Evolutionary conservation across 2,113 vertebrate species (phyloP).

Genomic region (Cochlearius cochlearius): DNA sequence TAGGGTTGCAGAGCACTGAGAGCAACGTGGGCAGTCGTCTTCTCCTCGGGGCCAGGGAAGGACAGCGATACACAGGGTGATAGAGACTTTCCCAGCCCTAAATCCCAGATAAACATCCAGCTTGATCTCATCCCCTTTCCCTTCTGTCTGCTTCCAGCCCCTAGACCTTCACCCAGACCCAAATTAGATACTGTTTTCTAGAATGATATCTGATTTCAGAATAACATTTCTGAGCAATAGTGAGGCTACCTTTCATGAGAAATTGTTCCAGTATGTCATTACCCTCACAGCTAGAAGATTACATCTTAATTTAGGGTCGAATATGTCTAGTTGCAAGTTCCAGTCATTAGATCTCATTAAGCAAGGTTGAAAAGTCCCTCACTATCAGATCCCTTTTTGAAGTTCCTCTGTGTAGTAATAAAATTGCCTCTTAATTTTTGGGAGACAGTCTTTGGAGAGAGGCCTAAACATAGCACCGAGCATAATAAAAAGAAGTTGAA

Average conservation of each 20-base stretch:
- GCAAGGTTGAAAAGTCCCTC: slow-evolving; percentile 52
- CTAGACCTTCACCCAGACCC: slow-evolving; percentile 16
- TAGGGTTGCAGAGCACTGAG: background rate
- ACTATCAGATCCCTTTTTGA: slow-evolving; percentile 64
- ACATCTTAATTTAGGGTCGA: slow-evolving; percentile 40
- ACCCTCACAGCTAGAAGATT: slow-evolving; percentile 55
- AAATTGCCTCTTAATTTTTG: slow-evolving; percentile 46
- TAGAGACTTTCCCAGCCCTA: background rate
- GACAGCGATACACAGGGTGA: background rate
- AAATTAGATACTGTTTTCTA: background rate
- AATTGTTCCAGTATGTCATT: slow-evolving; percentile 40
- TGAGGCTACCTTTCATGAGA: slow-evolving; percentile 29
- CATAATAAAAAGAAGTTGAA: slow-evolving; percentile 44
- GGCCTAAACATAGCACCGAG: slow-evolving; percentile 45
- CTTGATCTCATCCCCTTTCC: background rate
- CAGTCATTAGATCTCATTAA: slow-evolving; percentile 58
- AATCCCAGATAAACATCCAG: background rate
- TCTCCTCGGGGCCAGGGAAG: background rate
- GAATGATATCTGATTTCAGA: background rate
- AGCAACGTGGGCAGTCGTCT: background rate
- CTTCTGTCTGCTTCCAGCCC: background rate
- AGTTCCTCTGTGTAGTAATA: slow-evolving; percentile 49
- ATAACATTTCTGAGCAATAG: background rate
- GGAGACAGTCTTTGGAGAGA: slow-evolving; percentile 48
- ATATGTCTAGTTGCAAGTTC: slow-evolving; percentile 54